phyloP scores from a whole-genome alignment of 2,888 invertebrate genomes.

The Falcaria lacertinaria region DNA sequence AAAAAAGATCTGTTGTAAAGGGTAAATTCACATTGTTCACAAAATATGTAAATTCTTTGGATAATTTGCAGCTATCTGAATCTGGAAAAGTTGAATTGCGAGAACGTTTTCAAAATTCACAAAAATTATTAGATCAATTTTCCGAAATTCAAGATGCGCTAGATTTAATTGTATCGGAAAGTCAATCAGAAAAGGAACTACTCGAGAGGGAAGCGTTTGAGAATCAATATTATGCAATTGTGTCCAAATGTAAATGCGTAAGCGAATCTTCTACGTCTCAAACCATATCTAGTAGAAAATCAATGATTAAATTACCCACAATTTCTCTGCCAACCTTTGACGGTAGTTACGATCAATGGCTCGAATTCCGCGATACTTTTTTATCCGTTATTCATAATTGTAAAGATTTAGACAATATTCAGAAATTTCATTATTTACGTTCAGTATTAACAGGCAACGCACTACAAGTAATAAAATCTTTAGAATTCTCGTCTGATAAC shows the following conservation, averaged over 20 bases:
- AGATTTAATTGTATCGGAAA: background rate
- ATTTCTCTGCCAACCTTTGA: conserved; percentile 4
- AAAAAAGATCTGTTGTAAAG: too few relatives aligned
- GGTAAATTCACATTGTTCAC: background rate
- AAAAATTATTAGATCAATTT: background rate
- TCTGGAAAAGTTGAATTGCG: background rate
- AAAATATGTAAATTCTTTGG: background rate
- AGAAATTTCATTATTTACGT: conserved; percentile 13
- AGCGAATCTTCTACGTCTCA: background rate
- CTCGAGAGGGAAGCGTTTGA: background rate
- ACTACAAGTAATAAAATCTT: conserved; percentile 9
- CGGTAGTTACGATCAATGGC: conserved; percentile 8
- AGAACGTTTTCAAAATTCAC: background rate
- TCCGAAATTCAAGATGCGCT: background rate
- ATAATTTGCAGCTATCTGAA: background rate
- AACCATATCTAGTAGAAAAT: conserved; percentile 1
- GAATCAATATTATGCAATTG: conserved; percentile 3
- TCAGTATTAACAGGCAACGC: conserved; percentile 9
- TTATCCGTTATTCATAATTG: conserved; percentile 8
- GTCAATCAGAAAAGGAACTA: background rate
- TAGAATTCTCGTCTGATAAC: conserved; percentile 11
- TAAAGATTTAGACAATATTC: conserved; percentile 4
- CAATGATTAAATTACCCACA: conserved; percentile 4
- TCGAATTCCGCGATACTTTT: conserved; percentile 8
- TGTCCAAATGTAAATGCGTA: conserved; percentile 3